Conservation (phyloP, 2,113 vertebrate genomes). For the Gymnorhina tibicen region DNA sequence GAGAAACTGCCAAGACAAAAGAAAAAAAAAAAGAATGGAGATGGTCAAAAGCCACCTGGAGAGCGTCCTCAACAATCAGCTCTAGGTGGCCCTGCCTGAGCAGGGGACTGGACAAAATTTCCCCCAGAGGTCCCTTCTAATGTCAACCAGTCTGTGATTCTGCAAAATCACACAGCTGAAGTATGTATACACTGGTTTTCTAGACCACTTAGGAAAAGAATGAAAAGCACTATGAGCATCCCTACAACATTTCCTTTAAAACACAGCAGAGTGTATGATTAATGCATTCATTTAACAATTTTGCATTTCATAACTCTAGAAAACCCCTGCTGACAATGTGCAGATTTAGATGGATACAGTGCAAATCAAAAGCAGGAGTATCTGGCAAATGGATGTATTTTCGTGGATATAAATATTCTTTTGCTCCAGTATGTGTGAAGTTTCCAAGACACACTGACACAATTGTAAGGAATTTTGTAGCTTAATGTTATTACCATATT, state of each 20-base stretch:
- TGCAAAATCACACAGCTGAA: not conserved
- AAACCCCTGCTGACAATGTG: not conserved
- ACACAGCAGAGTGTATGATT: not conserved
- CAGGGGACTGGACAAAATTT: not conserved
- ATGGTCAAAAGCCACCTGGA: not conserved
- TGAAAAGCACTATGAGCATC: not conserved
- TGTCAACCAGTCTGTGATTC: not conserved
- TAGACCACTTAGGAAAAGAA: not conserved
- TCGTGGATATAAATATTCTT: constrained; percentile 37
- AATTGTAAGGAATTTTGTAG: constrained; percentile 63
- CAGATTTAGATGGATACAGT: not conserved
- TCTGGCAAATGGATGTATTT: constrained; percentile 27
- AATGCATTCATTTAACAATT: not conserved
- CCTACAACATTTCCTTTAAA: not conserved
- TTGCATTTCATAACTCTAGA: not conserved
- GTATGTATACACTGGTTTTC: not conserved
- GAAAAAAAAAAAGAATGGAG: not conserved
- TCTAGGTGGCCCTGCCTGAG: not conserved
- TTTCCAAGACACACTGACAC: constrained; percentile 57
- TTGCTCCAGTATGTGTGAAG: constrained; percentile 31
- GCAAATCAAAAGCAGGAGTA: constrained; percentile 40
- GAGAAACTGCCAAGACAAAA: not conserved
- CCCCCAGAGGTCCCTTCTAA: not conserved
- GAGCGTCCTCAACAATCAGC: not conserved
- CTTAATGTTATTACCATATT: constrained; percentile 70